Evolutionary conservation across 2,888 invertebrate species (phyloP).

Genomic region (Frankliniella intonsa): DNA sequence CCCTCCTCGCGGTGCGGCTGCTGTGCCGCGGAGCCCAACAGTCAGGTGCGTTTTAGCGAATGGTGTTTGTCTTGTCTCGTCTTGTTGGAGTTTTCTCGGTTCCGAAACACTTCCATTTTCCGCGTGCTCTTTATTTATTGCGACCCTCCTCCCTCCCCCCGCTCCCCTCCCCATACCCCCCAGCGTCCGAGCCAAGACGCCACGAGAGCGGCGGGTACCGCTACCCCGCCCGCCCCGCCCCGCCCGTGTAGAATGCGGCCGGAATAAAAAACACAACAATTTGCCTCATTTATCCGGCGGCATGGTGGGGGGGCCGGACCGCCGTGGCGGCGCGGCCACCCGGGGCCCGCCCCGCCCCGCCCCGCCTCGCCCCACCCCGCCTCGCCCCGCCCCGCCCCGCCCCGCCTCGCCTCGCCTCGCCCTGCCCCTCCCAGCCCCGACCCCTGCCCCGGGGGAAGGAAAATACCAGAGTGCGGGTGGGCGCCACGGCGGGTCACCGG

Average conservation of each 20-base stretch:
- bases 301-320: background rate
- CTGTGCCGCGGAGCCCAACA: background rate
- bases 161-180: too few relatives aligned
- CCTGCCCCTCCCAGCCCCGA: too few relatives aligned
- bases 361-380: too few relatives aligned
- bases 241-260: too few relatives aligned
- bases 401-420: background rate
- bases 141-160: background rate
- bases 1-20: background rate
- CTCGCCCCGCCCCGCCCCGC: too few relatives aligned
- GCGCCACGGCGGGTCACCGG: too few relatives aligned
- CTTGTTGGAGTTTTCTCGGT: background rate
- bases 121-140: slow-evolving; percentile 8
- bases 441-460: too few relatives aligned
- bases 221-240: background rate
- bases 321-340: background rate
- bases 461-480: background rate
- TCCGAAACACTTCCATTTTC: too few relatives aligned
- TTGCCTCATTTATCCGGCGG: background rate
- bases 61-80: slow-evolving; percentile 17
- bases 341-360: background rate
- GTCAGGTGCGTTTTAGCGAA: background rate
- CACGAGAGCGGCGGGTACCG: background rate
- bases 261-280: too few relatives aligned
- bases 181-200: background rate